Percentiles rank a stretch among this genome's conserved stretches.
These are phyloP conservation scores for Zenarchopterus dispar DNA, from an alignment of 2,797 vertebrate genomes.

Conservation along the genomic window DNA sequence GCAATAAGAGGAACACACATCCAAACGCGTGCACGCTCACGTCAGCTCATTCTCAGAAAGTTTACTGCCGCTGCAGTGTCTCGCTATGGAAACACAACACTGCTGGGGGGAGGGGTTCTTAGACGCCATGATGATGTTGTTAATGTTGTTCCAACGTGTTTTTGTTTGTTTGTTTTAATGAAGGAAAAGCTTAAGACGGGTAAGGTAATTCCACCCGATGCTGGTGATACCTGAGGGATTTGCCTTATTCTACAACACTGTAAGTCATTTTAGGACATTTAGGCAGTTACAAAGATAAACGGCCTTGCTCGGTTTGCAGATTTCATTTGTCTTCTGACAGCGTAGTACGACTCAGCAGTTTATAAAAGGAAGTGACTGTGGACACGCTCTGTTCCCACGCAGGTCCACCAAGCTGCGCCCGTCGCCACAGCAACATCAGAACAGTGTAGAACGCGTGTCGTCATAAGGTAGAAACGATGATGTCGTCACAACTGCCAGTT, in stretches of 20 bases:
- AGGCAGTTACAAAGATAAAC: neutral
- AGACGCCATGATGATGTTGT: slow-evolving; percentile 8
- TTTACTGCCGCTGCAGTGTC: slow-evolving; percentile 30
- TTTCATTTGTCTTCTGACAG: slow-evolving; percentile 12
- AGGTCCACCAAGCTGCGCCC: neutral
- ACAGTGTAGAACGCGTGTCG: neutral
- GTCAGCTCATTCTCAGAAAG: neutral
- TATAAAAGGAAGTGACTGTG: neutral
- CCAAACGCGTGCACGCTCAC: too few relatives aligned
- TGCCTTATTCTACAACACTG: slow-evolving; percentile 39
- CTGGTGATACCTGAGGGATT: slow-evolving; percentile 5
- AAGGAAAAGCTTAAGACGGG: slow-evolving; percentile 8
- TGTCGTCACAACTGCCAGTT: too few relatives aligned
- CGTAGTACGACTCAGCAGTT: too few relatives aligned
- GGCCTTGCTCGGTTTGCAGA: slow-evolving; percentile 1
- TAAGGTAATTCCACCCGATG: slow-evolving; percentile 8
- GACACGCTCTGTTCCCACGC: too few relatives aligned
- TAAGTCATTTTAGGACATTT: neutral
- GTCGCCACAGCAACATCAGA: neutral
- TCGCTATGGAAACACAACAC: neutral
- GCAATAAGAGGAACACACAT: slow-evolving; percentile 31
- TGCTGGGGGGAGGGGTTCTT: neutral
- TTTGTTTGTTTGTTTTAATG: slow-evolving; percentile 17
- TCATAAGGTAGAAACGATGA: neutral
- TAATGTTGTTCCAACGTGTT: slow-evolving; percentile 8